Evolutionary conservation across 2,797 vertebrate species (phyloP), one percentile per base, ranked within the genome.

Genomic region (Adelosebastes latens): DNA sequence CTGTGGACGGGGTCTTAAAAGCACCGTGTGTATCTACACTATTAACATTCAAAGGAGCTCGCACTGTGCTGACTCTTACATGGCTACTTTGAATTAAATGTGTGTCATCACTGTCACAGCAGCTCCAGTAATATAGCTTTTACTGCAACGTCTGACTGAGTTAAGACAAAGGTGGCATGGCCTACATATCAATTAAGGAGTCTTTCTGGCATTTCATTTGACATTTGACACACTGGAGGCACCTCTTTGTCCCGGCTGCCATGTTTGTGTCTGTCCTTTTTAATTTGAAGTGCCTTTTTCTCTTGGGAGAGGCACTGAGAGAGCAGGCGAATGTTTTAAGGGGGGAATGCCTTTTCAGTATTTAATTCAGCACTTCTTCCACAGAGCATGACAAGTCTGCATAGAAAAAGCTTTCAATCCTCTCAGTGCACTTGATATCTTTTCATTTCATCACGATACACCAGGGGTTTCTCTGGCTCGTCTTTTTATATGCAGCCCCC

Each of bases 41-140:
- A 83, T 89, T 93, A 91, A 89, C 83, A 87, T 92, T 91, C 85
- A 88, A 72, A 89, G 79, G 80, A 59, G 64, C 80, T 73, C 6
- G 1, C 79, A 20, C 76, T 80, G 77, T 65, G 49, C 80, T 55
- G 59, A 79, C 74, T 82, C 74, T 66, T 60, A 74, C 76, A 73
- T 14, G 20, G 82, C 56, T 61, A 46, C 79, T 87, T 85, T 86
- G 86, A 89, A 92, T 92, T 87, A 92, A 89, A 86, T 75, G 70
- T 76, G 71, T 88, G 80, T 88, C 85, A 86, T 86, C 78, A 62
- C 58, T 86, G 82, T 89, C 83, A 75, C 65, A 69, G 75, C 55
- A 9, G 72, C 69, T 58, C 8, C 67, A 16, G 61, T 69, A 73
- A 83, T 77, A 68, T 12, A 42, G 64, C 53, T 79, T 70, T 27